Evolutionary conservation across 2,113 vertebrate species (phyloP).

Genomic region (Physeter macrocephalus): DNA sequence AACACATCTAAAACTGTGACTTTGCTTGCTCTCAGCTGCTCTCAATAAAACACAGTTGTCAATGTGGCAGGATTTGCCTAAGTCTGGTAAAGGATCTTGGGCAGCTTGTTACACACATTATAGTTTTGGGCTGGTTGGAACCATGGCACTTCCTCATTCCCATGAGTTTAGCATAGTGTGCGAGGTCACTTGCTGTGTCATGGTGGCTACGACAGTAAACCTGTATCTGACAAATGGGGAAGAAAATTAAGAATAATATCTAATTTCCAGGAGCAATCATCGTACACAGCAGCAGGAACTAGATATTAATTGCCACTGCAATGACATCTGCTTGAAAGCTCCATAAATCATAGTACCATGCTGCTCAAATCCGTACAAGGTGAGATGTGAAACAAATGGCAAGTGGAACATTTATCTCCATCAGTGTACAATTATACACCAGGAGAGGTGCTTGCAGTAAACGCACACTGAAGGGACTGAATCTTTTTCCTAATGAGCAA

Average conservation of each 20-base stretch:
- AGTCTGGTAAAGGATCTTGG: background rate
- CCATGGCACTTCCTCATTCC: background rate
- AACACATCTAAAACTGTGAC: background rate
- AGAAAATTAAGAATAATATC: conserved; percentile 84
- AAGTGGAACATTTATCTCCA: conserved; percentile 69
- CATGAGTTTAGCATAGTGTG: conserved; percentile 39
- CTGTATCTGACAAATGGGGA: conserved; percentile 77
- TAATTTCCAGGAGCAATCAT: conserved; percentile 81
- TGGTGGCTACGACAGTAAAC: conserved; percentile 73
- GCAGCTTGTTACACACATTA: background rate
- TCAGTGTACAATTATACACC: conserved; percentile 52
- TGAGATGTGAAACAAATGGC: conserved; percentile 50
- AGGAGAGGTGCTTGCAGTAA: conserved; percentile 39
- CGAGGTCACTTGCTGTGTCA: conserved; percentile 76
- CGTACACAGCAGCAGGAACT: conserved; percentile 71
- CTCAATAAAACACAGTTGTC: background rate
- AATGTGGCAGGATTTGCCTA: conserved; percentile 23
- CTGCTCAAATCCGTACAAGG: conserved; percentile 32
- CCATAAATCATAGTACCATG: conserved; percentile 76
- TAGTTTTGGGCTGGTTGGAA: background rate
- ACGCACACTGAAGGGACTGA: background rate
- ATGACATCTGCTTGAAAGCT: conserved; percentile 74
- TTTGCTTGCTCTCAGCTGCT: background rate
- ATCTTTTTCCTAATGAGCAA: conserved; percentile 31
- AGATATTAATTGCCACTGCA: conserved; percentile 78